Conservation (phyloP, 2,113 vertebrate genomes). For the Corvus cornix region DNA sequence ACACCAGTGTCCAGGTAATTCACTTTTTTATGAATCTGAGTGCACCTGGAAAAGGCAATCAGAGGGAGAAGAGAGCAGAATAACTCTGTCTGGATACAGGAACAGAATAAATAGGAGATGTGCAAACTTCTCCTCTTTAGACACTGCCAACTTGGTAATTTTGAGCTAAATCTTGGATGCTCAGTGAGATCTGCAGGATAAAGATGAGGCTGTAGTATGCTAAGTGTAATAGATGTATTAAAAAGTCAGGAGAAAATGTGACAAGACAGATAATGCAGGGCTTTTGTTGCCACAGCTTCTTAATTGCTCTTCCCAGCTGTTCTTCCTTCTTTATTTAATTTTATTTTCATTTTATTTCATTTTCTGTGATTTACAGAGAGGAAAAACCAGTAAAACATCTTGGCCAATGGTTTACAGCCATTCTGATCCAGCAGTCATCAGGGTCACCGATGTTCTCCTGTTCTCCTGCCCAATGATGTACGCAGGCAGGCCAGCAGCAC, state of each 20-base stretch:
- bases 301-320: neutral
- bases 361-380: neutral
- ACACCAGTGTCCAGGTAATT: neutral
- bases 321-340: neutral
- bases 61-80: neutral
- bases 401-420: neutral
- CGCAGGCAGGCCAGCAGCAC: neutral
- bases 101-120: neutral
- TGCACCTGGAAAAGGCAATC: neutral
- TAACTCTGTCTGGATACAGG: neutral
- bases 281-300: neutral
- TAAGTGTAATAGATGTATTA: neutral
- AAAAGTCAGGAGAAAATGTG: neutral
- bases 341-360: neutral
- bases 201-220: neutral
- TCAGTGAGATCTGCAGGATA: neutral
- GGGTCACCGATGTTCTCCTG: rapidly evolving
- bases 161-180: neutral
- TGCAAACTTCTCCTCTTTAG: neutral
- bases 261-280: neutral
- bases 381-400: neutral
- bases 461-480: neutral
- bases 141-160: neutral
- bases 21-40: neutral
- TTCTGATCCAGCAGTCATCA: neutral